Evolutionary conservation across 2,797 vertebrate species (phyloP).

Genomic region (Esox masquinongy): DNA sequence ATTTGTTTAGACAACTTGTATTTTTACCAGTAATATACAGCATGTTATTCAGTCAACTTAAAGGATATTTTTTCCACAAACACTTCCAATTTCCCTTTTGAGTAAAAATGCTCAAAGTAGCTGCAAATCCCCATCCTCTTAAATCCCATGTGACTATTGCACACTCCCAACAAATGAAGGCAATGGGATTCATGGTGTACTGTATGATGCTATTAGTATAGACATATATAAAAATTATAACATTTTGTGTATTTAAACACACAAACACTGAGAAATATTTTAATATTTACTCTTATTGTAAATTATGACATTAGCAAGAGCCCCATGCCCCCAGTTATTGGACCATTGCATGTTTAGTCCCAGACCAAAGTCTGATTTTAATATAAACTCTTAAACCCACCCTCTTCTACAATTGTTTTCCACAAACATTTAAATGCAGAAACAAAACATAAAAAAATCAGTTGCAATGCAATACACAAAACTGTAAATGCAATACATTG

Average conservation of each 20-base stretch:
- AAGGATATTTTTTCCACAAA: neutral
- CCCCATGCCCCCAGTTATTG: slow-evolving; percentile 25
- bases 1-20: no score
- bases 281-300: neutral
- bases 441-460: neutral
- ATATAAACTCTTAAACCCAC: neutral
- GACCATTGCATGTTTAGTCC: neutral
- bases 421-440: neutral
- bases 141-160: neutral
- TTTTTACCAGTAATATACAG: neutral
- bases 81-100: neutral
- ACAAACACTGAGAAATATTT: no score
- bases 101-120: slow-evolving; percentile 74
- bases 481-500: slow-evolving; percentile 56
- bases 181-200: slow-evolving; percentile 21
- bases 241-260: no score
- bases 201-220: neutral
- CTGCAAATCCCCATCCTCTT: slow-evolving; percentile 74
- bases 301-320: slow-evolving; percentile 8
- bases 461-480: slow-evolving; percentile 6
- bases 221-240: neutral
- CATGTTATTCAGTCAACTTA: neutral
- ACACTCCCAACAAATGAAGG: slow-evolving; percentile 19
- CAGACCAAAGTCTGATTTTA: neutral
- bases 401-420: slow-evolving; percentile 14